phyloP scores from a whole-genome alignment of 2,113 vertebrate genomes.

The Ariopsis seemanni region DNA sequence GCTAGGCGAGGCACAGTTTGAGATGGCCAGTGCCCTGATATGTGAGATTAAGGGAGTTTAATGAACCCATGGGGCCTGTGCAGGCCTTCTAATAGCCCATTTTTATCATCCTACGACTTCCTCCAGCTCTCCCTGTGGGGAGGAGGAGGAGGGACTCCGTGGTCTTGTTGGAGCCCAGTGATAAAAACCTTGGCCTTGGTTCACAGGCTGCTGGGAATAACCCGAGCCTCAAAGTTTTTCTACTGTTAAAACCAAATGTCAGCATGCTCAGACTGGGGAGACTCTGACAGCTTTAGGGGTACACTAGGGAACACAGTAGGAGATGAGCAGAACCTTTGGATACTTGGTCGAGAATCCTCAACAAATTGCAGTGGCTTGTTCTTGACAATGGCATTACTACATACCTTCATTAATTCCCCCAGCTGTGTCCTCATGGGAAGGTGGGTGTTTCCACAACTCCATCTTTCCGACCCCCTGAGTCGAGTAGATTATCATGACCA shows the following conservation, averaged over 20 bases:
- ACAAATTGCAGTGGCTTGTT: neutral
- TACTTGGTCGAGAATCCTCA: neutral
- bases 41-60: constrained; percentile 62
- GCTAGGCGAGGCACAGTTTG: constrained; percentile 35
- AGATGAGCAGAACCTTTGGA: neutral
- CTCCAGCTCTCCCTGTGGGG: constrained; percentile 57
- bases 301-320: neutral
- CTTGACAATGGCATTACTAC: neutral
- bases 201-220: constrained; percentile 60
- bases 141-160: constrained; percentile 43
- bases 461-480: neutral
- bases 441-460: neutral
- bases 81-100: constrained; percentile 59
- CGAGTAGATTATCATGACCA: constrained; percentile 2
- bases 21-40: constrained; percentile 59
- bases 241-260: constrained; percentile 34
- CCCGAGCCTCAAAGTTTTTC: constrained; percentile 33
- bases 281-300: constrained; percentile 8
- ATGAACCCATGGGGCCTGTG: constrained; percentile 63
- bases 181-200: constrained; percentile 60
- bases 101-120: constrained; percentile 63
- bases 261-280: constrained; percentile 24
- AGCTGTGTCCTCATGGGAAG: constrained; percentile 2
- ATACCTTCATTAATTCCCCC: constrained; percentile 15
- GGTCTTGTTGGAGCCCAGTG: constrained; percentile 55